Percentiles rank a stretch among this genome's conserved stretches.
Evolutionary conservation across 1,140 invertebrate species (phyloP).

Genomic region (Ganaspis sp.): DNA sequence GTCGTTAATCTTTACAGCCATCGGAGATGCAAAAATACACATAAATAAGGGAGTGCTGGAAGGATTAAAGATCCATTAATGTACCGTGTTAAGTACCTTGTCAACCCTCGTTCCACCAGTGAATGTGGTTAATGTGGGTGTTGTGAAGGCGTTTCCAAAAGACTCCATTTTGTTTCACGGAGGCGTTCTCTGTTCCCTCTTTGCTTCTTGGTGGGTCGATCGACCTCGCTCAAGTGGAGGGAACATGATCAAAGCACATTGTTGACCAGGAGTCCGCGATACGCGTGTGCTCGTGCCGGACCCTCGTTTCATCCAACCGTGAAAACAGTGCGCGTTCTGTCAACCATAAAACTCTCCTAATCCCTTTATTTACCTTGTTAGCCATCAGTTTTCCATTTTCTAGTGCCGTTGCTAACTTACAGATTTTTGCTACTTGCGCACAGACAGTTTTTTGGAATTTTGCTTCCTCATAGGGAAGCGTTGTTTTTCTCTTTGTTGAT

Average conservation of each 20-base stretch:
- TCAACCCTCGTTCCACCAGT: slow-evolving; percentile 16
- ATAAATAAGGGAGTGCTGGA: slow-evolving; percentile 18
- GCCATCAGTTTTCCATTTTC: background rate
- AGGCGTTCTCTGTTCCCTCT: slow-evolving; percentile 62
- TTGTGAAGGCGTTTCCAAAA: slow-evolving; percentile 45
- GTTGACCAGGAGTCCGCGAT: slow-evolving; percentile 68
- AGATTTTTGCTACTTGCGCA: background rate
- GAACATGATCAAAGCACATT: slow-evolving; percentile 65
- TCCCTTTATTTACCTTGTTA: background rate
- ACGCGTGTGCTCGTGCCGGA: slow-evolving; percentile 61
- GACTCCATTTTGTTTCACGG: slow-evolving; percentile 68
- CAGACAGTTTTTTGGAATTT: background rate
- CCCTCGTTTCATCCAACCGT: slow-evolving; percentile 38
- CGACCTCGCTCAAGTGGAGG: slow-evolving; percentile 61
- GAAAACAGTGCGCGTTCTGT: slow-evolving; percentile 9
- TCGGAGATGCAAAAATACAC: background rate
- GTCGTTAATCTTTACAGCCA: slow-evolving; percentile 11
- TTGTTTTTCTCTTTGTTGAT: background rate
- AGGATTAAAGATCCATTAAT: slow-evolving; percentile 16
- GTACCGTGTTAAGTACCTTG: background rate
- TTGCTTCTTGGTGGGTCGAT: slow-evolving; percentile 46
- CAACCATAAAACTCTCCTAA: slow-evolving; percentile 3
- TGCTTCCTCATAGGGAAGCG: no score
- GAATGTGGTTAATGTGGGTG: slow-evolving; percentile 15
- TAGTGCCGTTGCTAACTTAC: no score